These are phyloP conservation scores for Rissa tridactyla DNA, from an alignment of 2,113 vertebrate species.

Conservation along the genomic window DNA sequence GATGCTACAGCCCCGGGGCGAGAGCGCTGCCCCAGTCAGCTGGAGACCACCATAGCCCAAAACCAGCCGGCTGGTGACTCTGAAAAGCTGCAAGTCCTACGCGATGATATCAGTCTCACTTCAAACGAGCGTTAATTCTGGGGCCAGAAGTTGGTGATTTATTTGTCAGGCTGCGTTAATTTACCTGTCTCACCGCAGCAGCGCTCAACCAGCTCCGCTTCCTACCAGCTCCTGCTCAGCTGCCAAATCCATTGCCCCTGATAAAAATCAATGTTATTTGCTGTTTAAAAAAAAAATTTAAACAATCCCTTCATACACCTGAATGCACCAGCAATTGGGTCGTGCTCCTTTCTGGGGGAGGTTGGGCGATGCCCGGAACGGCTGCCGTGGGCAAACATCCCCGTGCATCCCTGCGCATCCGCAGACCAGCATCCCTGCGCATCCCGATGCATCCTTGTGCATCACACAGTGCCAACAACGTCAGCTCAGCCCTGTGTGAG, in stretches of 20 bases:
- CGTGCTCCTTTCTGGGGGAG: not conserved
- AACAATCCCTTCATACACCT: not conserved
- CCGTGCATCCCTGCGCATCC: not conserved
- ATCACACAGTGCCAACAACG: accelerated
- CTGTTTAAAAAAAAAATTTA: not conserved
- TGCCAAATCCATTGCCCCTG: not conserved
- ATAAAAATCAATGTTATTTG: not conserved
- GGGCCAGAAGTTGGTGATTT: not conserved
- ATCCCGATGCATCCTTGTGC: not conserved
- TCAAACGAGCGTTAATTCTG: not conserved
- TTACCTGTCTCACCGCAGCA: not conserved
- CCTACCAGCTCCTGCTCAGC: not conserved
- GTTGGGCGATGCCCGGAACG: accelerated
- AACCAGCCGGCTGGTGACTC: not conserved
- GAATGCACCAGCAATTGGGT: not conserved
- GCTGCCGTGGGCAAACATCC: not conserved
- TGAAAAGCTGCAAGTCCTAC: not conserved
- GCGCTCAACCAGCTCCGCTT: not conserved
- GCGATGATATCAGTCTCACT: accelerated
- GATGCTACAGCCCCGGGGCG: accelerated
- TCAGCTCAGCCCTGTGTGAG: not conserved
- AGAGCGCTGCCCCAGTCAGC: not conserved
- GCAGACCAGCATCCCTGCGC: too few relatives aligned
- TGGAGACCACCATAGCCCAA: accelerated
- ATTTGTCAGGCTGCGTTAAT: not conserved